Base-by-base conservation (phyloP, 2,797 vertebrate species). In the Cryptoblepharus egeriae region DNA sequence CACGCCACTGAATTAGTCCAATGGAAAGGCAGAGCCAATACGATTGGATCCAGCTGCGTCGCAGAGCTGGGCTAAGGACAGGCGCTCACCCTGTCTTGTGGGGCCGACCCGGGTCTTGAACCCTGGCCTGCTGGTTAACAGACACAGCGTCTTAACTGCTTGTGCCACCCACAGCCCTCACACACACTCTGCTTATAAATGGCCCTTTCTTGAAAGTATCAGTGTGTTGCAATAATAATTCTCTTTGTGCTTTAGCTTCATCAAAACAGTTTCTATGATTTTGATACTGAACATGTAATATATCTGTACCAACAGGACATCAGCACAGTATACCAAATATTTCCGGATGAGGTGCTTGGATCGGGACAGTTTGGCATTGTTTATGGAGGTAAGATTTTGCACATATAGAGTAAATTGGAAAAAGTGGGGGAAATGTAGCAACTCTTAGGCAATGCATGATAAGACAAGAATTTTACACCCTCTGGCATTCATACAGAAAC, bases 361-460 rank as follows among this genome's bases (percentile, higher is more conserved):
- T 99, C 98, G 4, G 98, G 98, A 85, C 98, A 99, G 88, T 99
- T 99, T 94, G 98, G 98, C 83, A 98, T 99, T 91, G 98, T 99
- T 81, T 99, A 99, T 63, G 98, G 98, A 97, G 98, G 98, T 99
- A 96, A 87, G 94, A 85, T 75, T 73, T 45, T 32, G 22, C n/a
- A 28, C 12, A 22, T 82, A 74, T 78, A 28, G 30, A 20, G 28
- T 76, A 35, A 24, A 32, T 69, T 22, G 42, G 52, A 81, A 69
- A 75, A 81, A 32, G 28, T n/a, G 49, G 68, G 75, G 68, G 35
- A 71, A 7, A 77, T 63, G 77, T 57, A 35, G 37, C 24, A n/a
- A 67, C 42, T 88, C 10, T 83, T 57, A 37, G 68, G 32, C 18
- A 55, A 26, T 58, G 42, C 72, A 52, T 35, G 15, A 61, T 45